phyloP scores from a whole-genome alignment of 2,113 vertebrate species.

The Dasypus novemcinctus region DNA sequence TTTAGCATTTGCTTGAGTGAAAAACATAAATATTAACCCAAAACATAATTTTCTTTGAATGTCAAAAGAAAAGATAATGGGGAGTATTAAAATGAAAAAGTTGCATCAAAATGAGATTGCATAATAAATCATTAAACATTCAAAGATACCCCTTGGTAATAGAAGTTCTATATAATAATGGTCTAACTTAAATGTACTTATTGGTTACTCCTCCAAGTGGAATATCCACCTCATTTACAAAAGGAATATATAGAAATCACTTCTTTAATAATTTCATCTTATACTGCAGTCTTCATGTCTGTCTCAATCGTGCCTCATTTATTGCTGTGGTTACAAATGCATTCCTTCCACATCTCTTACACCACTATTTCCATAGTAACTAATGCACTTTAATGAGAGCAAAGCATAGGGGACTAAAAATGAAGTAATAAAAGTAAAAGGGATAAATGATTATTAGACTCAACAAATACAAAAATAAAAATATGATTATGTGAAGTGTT shows the following conservation, averaged over 20 bases:
- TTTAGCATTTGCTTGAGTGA: not conserved
- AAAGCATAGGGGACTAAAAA: slow-evolving; percentile 51
- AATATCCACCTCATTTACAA: not conserved
- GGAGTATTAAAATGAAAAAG: not conserved
- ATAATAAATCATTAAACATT: not conserved
- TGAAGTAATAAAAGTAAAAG: slow-evolving; percentile 54
- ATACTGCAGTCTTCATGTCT: not conserved
- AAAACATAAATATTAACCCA: not conserved
- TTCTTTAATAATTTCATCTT: not conserved
- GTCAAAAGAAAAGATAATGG: not conserved
- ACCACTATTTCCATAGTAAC: slow-evolving; percentile 52
- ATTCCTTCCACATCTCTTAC: not conserved
- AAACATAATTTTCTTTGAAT: not conserved
- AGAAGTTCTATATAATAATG: not conserved
- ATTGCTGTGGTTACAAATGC: not conserved
- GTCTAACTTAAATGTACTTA: not conserved
- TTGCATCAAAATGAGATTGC: not conserved
- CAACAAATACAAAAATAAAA: slow-evolving; percentile 33
- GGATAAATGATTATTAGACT: not conserved
- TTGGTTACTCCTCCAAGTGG: not conserved
- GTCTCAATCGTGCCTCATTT: not conserved
- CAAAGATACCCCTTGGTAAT: not conserved
- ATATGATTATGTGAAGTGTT: slow-evolving; percentile 49
- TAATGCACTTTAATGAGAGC: slow-evolving; percentile 55
- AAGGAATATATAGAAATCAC: not conserved